Base-by-base conservation (phyloP, 2,797 vertebrate species). In the Sebastes variabilis region DNA sequence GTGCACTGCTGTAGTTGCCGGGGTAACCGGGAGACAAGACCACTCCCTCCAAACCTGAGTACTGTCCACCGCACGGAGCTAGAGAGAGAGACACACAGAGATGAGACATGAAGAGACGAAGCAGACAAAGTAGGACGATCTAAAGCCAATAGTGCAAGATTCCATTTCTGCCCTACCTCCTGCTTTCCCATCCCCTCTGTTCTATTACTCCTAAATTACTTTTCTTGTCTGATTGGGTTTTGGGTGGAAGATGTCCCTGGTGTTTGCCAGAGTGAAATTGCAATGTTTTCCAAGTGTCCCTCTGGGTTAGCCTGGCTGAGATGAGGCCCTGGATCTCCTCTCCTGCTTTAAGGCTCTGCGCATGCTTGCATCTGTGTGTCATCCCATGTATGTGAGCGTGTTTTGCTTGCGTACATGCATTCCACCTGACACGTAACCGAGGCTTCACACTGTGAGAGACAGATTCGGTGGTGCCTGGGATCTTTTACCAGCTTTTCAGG, bases 41-140 rank as follows among this genome's bases (percentile, higher is more conserved):
- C 0, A 99, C 97, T 20, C 99, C 98, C 1, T 99, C 98, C 0
- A 97, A 95, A 68, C 97, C 97, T 0, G 97, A 95, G 88, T 99
- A 98, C 91, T 99, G 98, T 76, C 99, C 99, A 6, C 99, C 99
- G 54, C 99, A 99, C 3, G 96, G 98, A 22, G 99, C 99, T 99
- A 25, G 92, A 91, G 75, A 90, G 59, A 90, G 61, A 93, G 83
- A 92, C 34, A 75, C 3, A 75, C 3, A 66, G 25, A 32, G 61
- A 80, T 32, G 71, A 87, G 72, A 83, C 62, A 90, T 14, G 58
- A 52, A 74, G 72, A 83, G 65, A 90, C 18, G 58, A 52, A 74
- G 54, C 75, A 64, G 78, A 81, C 52, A 59, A 55, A 75, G 62
- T 74, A 67, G 77, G 64, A 84, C 61, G 78, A 61, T 68, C 60